Percentiles rank a stretch among this genome's conserved stretches.
These are phyloP conservation scores for Anthopleura xanthogrammica DNA, from an alignment of 92 coral and sea anemone genomes.

Conservation along the genomic window DNA sequence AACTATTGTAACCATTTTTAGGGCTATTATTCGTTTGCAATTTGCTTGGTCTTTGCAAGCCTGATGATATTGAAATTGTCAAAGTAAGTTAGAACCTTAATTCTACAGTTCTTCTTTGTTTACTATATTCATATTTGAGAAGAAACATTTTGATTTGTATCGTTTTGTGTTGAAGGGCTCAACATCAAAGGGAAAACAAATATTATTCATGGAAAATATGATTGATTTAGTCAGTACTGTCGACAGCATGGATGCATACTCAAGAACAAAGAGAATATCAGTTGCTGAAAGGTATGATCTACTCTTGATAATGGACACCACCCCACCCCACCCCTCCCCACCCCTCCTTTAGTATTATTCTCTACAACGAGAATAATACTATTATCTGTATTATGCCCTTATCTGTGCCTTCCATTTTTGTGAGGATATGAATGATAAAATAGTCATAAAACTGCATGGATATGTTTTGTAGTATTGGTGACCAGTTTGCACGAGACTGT, in stretches of 20 bases:
- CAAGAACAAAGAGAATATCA: conserved; percentile 12
- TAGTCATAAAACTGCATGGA: not conserved
- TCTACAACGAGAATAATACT: no score
- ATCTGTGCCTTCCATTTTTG: no score
- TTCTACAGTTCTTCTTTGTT: no score
- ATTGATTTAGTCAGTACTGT: conserved; percentile 72
- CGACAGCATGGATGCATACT: conserved; percentile 33
- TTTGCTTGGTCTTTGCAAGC: conserved; percentile 84
- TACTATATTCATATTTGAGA: no score
- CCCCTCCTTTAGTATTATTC: no score
- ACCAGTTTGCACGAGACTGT: conserved; percentile 82
- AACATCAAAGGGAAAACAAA: conserved; percentile 77
- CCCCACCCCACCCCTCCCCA: no score
- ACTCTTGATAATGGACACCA: not conserved
- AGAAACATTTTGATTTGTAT: not conserved
- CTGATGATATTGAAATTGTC: conserved; percentile 92
- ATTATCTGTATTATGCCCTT: no score
- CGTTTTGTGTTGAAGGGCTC: conserved; percentile 47
- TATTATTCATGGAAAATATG: conserved; percentile 74
- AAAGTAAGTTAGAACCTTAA: conserved; percentile 51
- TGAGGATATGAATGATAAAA: no score
- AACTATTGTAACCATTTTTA: conserved; percentile 13
- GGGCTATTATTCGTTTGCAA: conserved; percentile 84
- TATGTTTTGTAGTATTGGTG: conserved; percentile 33
- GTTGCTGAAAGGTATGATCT: conserved; percentile 10